Percentiles rank a stretch among this genome's conserved stretches.
Conservation (phyloP, 2,113 vertebrate genomes). For the Myiagra hebetior region DNA sequence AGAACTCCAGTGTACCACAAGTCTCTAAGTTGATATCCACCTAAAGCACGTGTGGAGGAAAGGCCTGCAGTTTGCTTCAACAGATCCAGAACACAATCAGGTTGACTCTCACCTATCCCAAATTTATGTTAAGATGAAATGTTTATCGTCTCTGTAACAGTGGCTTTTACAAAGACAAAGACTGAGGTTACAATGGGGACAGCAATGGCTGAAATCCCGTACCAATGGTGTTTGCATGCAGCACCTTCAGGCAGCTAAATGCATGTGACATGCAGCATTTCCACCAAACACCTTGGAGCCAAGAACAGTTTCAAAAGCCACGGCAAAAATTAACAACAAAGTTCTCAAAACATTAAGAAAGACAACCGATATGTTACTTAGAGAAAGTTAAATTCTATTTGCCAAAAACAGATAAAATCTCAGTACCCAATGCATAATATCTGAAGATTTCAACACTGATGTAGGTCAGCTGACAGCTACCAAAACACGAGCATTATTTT, state of each 20-base stretch:
- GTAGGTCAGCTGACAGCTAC: neutral
- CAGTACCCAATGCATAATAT: neutral
- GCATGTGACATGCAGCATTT: neutral
- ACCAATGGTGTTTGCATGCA: neutral
- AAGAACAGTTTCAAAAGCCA: neutral
- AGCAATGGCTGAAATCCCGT: rapidly evolving
- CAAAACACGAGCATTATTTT: neutral
- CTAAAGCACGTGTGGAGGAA: neutral
- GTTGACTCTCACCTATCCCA: neutral
- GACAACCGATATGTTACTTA: neutral
- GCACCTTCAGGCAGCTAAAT: neutral
- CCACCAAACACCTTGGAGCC: neutral
- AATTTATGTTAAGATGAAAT: neutral
- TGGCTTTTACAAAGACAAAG: neutral
- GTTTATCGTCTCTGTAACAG: neutral
- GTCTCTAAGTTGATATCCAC: neutral
- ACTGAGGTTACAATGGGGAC: neutral
- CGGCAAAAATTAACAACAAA: neutral
- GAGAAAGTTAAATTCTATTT: neutral
- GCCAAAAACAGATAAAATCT: neutral
- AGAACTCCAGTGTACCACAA: neutral
- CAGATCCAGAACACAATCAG: neutral
- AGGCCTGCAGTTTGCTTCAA: neutral
- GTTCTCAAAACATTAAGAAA: neutral
- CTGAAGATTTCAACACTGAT: neutral